Evolutionary conservation across 2,797 vertebrate species (phyloP).

Genomic region (Macropodus opercularis): DNA sequence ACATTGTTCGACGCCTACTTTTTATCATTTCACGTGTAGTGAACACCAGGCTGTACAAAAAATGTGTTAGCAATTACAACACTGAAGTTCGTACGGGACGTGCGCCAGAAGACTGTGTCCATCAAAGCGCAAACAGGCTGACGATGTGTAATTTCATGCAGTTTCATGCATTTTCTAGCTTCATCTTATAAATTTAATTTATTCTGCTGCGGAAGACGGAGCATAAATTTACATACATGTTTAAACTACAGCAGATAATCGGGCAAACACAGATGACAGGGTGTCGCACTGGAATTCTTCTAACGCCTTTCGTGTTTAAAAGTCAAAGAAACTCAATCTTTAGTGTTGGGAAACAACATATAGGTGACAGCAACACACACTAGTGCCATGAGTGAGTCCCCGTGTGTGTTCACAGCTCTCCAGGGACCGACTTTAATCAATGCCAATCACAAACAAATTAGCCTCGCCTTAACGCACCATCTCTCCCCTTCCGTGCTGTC

Average conservation of each 20-base stretch:
- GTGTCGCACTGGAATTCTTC: slow-evolving; percentile 1
- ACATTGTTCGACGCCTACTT: slow-evolving; percentile 26
- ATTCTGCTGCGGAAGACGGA: neutral
- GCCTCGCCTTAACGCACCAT: slow-evolving; percentile 68
- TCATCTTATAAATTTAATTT: slow-evolving; percentile 1
- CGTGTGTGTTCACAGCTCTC: slow-evolving; percentile 42
- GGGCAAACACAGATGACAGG: slow-evolving; percentile 2
- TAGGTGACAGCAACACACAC: slow-evolving; percentile 8
- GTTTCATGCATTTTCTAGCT: slow-evolving; percentile 7
- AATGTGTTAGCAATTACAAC: slow-evolving; percentile 18
- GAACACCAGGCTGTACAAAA: neutral
- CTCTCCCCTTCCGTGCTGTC: slow-evolving; percentile 51
- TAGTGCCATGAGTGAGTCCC: slow-evolving; percentile 33
- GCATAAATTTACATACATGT: neutral
- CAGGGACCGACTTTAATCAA: slow-evolving; percentile 68
- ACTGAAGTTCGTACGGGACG: no score
- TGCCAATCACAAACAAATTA: slow-evolving; percentile 78
- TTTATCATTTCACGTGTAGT: slow-evolving; percentile 7
- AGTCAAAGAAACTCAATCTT: slow-evolving; percentile 9
- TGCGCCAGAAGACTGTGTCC: no score
- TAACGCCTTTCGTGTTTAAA: neutral
- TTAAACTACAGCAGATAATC: neutral
- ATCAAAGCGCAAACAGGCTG: neutral
- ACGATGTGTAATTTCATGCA: slow-evolving; percentile 6
- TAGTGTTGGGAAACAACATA: neutral